Conservation (phyloP, 1,140 invertebrate species). For the Lepidurus couesii region DNA sequence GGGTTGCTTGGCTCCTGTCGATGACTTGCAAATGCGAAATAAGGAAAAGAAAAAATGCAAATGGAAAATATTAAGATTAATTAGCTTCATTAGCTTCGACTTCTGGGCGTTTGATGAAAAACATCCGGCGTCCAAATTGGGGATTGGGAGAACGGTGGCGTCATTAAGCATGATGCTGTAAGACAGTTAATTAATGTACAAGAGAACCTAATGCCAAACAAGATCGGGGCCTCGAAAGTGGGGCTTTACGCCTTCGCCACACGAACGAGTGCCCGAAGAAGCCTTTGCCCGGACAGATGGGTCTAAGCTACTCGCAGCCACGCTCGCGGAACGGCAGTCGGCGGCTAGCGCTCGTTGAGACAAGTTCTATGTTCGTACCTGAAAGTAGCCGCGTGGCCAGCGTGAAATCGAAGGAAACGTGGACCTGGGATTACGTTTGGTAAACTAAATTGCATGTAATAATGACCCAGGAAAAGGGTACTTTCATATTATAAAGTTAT, state of each 20-base stretch:
- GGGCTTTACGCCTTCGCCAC: neutral
- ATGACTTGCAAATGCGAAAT: constrained; percentile 15
- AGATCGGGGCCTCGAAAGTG: neutral
- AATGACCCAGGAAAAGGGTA: no score
- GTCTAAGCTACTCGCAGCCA: no score
- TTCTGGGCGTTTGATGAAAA: neutral
- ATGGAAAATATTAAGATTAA: neutral
- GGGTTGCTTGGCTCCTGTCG: neutral
- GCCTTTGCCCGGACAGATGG: no score
- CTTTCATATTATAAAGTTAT: no score
- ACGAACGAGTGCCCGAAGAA: neutral
- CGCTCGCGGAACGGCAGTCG: no score
- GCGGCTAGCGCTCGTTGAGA: no score
- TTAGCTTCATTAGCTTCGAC: constrained; percentile 3
- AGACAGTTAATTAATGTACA: constrained; percentile 1
- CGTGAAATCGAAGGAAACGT: no score
- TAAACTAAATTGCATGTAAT: no score
- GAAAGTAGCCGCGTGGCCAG: no score
- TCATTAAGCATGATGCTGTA: constrained; percentile 1
- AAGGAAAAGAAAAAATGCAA: neutral
- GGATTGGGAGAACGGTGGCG: neutral
- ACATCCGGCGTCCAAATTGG: neutral
- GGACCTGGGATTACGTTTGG: no score
- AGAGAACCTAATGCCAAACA: neutral
- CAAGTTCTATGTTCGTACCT: no score